phyloP scores from a whole-genome alignment of 2,113 vertebrate genomes.

The Stictonetta naevosa region DNA sequence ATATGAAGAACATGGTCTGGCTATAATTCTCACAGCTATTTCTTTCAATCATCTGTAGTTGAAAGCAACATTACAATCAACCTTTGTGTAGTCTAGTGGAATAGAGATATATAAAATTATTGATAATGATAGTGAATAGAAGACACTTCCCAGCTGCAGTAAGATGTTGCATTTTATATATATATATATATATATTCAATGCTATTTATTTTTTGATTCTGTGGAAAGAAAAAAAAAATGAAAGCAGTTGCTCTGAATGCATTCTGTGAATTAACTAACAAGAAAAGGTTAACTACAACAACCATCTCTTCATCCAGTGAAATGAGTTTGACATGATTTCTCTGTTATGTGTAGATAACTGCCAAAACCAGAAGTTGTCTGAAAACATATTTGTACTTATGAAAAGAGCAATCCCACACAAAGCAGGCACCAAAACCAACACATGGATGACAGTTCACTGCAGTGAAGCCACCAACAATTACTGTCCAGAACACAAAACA shows the following conservation, averaged over 20 bases:
- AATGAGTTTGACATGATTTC: background rate
- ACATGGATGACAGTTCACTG: background rate
- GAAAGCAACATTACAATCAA: conserved; percentile 6
- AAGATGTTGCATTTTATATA: background rate
- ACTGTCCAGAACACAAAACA: background rate
- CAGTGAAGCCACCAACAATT: background rate
- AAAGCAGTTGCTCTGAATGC: background rate
- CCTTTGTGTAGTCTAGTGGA: background rate
- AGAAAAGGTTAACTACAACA: background rate
- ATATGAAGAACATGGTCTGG: background rate
- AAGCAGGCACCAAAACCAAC: background rate
- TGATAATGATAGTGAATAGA: background rate
- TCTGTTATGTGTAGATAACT: background rate
- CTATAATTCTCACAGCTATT: background rate
- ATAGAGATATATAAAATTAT: background rate
- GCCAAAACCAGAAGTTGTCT: background rate
- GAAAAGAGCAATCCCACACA: background rate
- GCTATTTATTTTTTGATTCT: background rate
- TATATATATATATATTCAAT: no score
- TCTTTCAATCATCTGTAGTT: background rate
- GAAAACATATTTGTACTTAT: background rate
- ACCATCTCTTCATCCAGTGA: background rate
- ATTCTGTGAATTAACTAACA: background rate
- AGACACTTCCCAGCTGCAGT: background rate
- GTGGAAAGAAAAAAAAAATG: background rate